phyloP scores from a whole-genome alignment of 1,140 invertebrate species.

The Agraylea sexmaculata region DNA sequence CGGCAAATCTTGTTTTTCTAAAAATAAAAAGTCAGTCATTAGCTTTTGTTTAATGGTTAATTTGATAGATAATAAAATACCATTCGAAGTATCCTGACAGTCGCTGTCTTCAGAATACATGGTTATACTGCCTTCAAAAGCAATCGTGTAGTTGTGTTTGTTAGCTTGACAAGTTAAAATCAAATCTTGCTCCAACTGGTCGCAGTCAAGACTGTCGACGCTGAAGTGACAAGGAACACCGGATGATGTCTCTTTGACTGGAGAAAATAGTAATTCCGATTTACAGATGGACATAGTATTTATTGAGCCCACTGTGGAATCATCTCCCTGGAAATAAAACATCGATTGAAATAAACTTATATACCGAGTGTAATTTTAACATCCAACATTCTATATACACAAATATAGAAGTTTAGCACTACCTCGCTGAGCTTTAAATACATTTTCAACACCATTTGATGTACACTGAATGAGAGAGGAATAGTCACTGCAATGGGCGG shows the following conservation, averaged over 20 bases:
- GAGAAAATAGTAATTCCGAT: conserved; percentile 79
- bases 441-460: no score
- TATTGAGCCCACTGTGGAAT: conserved; percentile 58
- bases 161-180: conserved; percentile 81
- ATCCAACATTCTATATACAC: no score
- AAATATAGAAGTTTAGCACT: no score
- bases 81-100: conserved; percentile 21
- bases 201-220: conserved; percentile 82
- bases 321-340: conserved; percentile 49
- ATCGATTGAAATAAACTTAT: no score
- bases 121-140: conserved; percentile 78
- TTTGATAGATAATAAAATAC: conserved; percentile 8
- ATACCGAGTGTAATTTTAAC: no score
- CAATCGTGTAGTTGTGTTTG: conserved; percentile 90
- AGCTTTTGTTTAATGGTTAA: background rate
- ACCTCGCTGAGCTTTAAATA: no score
- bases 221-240: conserved; percentile 65
- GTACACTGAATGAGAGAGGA: no score
- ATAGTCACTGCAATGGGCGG: no score
- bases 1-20: conserved; percentile 19
- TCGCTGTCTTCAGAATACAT: conserved; percentile 74
- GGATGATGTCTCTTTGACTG: conserved; percentile 67
- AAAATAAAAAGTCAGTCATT: conserved; percentile 6
- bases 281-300: conserved; percentile 79
- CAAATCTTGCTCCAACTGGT: conserved; percentile 65